Evolutionary conservation across 2,113 vertebrate species (phyloP).

Genomic region (Toxotes jaculatrix): DNA sequence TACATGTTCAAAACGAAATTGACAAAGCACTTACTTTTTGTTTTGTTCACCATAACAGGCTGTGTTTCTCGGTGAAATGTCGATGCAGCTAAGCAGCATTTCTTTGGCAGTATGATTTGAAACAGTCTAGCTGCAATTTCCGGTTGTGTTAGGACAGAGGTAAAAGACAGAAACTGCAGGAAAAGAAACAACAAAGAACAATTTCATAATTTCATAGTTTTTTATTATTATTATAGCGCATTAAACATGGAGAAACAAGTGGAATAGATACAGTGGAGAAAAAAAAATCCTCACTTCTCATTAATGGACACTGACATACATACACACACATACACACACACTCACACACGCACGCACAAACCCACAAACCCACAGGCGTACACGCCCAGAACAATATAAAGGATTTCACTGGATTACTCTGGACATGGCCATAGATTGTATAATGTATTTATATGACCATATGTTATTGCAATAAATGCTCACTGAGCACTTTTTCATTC

Average conservation of each 20-base stretch:
- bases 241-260: not conserved
- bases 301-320: not conserved
- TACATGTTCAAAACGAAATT: not conserved
- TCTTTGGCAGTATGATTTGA: not conserved
- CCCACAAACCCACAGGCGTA: not conserved
- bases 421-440: constrained; percentile 35
- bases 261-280: not conserved
- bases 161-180: not conserved
- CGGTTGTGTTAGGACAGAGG: not conserved
- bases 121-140: not conserved
- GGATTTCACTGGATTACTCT: constrained; percentile 22
- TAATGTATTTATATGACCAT: constrained; percentile 32
- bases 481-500: constrained; percentile 6
- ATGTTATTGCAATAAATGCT: constrained; percentile 49
- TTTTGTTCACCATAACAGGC: not conserved
- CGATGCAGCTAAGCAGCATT: not conserved
- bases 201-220: not conserved
- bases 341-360: not conserved
- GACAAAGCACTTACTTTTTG: not conserved
- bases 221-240: constrained; percentile 44
- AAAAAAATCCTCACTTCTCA: not conserved
- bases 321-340: not conserved
- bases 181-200: constrained; percentile 2
- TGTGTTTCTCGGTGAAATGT: not conserved
- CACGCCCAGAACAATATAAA: constrained; percentile 1